phyloP scores from a whole-genome alignment of 2,113 vertebrate genomes.

The Calonectris borealis region DNA sequence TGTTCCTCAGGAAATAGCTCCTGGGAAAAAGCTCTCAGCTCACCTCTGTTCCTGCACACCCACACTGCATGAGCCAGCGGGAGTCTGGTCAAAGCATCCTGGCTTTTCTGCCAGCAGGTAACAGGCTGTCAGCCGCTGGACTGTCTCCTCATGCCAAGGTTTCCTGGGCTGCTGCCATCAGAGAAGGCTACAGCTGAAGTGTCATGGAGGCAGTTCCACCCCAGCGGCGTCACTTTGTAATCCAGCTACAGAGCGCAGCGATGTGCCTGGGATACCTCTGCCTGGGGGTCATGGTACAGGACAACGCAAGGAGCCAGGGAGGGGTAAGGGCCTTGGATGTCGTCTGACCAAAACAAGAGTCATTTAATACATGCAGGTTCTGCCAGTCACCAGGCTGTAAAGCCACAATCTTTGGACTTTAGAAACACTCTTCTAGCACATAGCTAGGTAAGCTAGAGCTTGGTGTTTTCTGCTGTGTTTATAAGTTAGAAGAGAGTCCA shows the following conservation, averaged over 20 bases:
- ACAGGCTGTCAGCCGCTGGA: neutral
- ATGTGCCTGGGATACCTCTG: neutral
- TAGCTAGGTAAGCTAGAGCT: neutral
- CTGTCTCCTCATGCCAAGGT: rapidly evolving
- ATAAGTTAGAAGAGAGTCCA: neutral
- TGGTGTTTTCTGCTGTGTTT: neutral
- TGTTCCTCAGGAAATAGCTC: neutral
- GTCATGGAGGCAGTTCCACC: neutral
- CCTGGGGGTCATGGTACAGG: rapidly evolving
- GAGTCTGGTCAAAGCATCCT: neutral
- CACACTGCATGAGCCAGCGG: neutral
- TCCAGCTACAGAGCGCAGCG: rapidly evolving
- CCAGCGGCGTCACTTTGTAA: neutral
- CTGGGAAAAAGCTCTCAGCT: neutral
- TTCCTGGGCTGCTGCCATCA: neutral
- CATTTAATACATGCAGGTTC: neutral
- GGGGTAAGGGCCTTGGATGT: neutral
- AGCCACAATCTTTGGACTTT: rapidly evolving
- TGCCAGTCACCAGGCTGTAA: neutral
- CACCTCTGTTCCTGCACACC: neutral
- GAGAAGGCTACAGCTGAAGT: neutral
- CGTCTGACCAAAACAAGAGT: neutral
- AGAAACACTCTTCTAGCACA: neutral
- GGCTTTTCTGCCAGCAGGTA: neutral
- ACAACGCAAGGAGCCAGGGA: rapidly evolving